These are phyloP conservation scores for Halcyon badia DNA, from an alignment of 2,797 vertebrate species.

Conservation along the genomic window DNA sequence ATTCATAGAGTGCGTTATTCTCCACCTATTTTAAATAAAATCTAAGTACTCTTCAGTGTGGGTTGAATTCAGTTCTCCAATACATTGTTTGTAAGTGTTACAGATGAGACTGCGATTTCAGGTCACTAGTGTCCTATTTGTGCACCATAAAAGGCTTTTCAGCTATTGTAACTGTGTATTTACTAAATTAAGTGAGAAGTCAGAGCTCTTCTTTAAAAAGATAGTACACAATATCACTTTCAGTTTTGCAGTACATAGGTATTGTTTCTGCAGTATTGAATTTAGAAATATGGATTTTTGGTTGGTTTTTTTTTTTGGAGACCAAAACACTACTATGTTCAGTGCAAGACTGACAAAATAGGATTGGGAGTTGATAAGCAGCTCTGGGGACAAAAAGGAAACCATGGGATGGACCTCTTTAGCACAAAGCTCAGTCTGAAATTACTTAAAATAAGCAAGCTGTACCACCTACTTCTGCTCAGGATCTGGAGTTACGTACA, in stretches of 20 bases:
- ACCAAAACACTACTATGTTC: background rate
- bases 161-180: background rate
- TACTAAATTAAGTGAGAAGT: background rate
- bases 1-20: background rate
- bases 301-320: background rate
- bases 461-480: background rate
- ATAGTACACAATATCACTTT: background rate
- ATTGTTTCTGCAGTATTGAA: background rate
- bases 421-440: background rate
- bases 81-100: background rate
- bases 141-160: background rate
- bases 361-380: background rate
- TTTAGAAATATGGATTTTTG: background rate
- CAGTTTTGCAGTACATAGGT: background rate
- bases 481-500: background rate
- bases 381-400: background rate
- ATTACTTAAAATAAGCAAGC: background rate
- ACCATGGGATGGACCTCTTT: background rate
- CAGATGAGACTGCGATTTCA: background rate
- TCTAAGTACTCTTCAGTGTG: background rate
- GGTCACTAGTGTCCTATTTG: background rate
- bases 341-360: background rate
- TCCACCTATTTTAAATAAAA: background rate
- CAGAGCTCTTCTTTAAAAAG: background rate
- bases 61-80: background rate